Percentiles rank a stretch among this genome's conserved stretches.
phyloP scores from a whole-genome alignment of 2,113 vertebrate species.

The Dromas ardeola region DNA sequence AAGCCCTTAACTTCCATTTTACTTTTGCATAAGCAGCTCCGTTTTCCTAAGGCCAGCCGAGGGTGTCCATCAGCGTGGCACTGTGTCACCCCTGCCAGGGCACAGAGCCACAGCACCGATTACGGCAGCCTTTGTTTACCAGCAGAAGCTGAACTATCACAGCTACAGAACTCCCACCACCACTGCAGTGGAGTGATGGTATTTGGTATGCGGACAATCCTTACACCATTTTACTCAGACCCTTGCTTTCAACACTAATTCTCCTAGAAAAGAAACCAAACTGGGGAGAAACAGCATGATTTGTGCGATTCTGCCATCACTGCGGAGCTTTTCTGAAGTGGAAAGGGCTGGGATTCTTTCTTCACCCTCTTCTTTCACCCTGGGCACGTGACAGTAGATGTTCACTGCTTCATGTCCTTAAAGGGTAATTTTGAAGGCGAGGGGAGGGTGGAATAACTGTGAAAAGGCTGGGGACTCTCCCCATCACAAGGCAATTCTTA shows the following conservation, averaged over 20 bases:
- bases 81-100: neutral
- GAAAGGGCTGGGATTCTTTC: neutral
- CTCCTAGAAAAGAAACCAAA: neutral
- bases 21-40: neutral
- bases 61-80: rapidly evolving
- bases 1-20: neutral
- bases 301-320: neutral
- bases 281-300: neutral
- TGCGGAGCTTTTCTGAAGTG: neutral
- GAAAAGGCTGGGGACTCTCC: neutral
- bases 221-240: neutral
- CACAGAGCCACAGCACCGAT: rapidly evolving
- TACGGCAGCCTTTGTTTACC: neutral
- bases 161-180: neutral
- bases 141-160: neutral
- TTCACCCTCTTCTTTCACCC: neutral
- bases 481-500: neutral
- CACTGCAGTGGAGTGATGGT: no score
- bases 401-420: constrained; percentile 9
- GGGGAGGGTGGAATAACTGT: neutral
- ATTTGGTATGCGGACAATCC: neutral
- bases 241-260: neutral
- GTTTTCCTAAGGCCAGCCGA: rapidly evolving
- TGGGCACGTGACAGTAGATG: neutral
- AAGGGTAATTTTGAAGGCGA: neutral